Conservation (phyloP, 1,140 invertebrate genomes). For the Ceratosolen solmsi region DNA sequence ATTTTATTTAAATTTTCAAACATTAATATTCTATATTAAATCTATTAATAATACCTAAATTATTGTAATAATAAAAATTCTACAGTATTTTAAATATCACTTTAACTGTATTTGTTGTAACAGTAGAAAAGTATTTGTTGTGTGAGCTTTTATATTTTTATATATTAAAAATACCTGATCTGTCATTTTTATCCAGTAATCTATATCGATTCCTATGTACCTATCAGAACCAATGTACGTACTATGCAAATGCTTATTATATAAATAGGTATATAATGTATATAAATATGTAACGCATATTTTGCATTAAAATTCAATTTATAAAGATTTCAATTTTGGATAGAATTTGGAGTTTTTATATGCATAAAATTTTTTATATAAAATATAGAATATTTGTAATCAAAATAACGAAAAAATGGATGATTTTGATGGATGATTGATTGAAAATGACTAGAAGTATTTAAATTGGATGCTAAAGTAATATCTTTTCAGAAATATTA, state of each 20-base stretch:
- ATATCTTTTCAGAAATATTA: too few relatives aligned
- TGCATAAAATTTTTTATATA: too few relatives aligned
- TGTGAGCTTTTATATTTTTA: slow-evolving; percentile 16
- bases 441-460: too few relatives aligned
- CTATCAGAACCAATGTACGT: neutral
- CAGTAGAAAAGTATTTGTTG: slow-evolving; percentile 21
- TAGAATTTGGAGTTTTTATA: too few relatives aligned
- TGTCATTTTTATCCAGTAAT: neutral
- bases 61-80: neutral
- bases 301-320: too few relatives aligned
- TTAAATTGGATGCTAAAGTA: too few relatives aligned
- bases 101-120: slow-evolving; percentile 18
- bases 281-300: too few relatives aligned
- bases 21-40: neutral
- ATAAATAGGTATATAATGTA: too few relatives aligned
- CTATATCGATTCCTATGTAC: neutral
- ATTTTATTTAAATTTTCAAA: neutral
- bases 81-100: slow-evolving; percentile 21
- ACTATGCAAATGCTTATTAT: neutral
- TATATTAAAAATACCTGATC: neutral
- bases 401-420: too few relatives aligned
- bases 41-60: neutral
- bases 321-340: too few relatives aligned
- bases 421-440: too few relatives aligned
- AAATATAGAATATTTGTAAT: too few relatives aligned